Evolutionary conservation across 1,140 invertebrate genomes (phyloP).

Genomic region (Atta texana): DNA sequence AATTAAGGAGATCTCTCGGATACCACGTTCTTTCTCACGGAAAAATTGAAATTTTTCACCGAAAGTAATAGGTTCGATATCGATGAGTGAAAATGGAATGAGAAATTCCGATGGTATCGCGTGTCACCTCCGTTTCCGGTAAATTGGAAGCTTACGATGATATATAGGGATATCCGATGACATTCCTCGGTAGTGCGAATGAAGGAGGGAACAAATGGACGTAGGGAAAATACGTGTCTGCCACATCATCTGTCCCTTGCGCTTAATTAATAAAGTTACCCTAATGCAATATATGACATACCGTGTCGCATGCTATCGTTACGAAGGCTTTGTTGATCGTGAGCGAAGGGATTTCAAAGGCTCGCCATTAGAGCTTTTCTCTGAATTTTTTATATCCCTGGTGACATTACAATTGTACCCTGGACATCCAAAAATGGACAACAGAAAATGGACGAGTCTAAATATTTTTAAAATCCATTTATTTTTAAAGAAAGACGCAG

Average conservation of each 20-base stretch:
- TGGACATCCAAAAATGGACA: background rate
- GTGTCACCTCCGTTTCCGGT: slow-evolving; percentile 35
- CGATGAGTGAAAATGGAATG: slow-evolving; percentile 2
- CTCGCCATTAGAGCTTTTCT: slow-evolving; percentile 51
- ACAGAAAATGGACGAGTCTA: background rate
- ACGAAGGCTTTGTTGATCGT: slow-evolving; percentile 59
- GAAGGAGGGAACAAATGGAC: slow-evolving; percentile 23
- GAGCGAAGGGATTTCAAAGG: slow-evolving; percentile 65
- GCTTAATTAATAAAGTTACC: slow-evolving; percentile 77
- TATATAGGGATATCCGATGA: slow-evolving; percentile 51
- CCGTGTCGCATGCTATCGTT: slow-evolving; percentile 37
- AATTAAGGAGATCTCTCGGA: background rate
- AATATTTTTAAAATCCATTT: background rate
- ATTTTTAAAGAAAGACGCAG: slow-evolving; percentile 1
- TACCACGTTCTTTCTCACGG: background rate
- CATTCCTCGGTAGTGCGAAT: background rate
- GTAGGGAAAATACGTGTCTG: slow-evolving; percentile 30
- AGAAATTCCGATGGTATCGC: slow-evolving; percentile 57
- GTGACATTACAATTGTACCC: background rate
- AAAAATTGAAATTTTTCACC: slow-evolving; percentile 49
- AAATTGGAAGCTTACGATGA: slow-evolving; percentile 48
- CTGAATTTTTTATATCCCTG: background rate
- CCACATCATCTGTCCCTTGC: slow-evolving; percentile 5
- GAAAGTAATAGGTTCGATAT: slow-evolving; percentile 32
- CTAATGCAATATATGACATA: slow-evolving; percentile 70